A percentile compares a stretch with the other conserved stretches of the same genome.
Conservation (phyloP, 2,797 vertebrate species). For the Pangasius macronema region DNA sequence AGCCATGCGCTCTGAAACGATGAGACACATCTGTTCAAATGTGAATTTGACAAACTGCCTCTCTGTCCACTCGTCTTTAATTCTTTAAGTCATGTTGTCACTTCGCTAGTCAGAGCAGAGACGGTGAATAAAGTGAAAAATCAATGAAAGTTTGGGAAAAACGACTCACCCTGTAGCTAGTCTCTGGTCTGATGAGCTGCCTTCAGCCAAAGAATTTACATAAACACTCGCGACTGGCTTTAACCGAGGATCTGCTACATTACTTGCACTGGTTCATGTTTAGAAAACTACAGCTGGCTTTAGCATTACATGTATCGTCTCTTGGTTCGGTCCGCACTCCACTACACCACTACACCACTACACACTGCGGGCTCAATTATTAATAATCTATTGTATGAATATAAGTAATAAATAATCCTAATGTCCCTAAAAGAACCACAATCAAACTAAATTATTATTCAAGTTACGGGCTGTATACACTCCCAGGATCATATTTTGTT, state of each 20-base stretch:
- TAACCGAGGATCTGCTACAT: not conserved
- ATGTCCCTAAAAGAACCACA: not conserved
- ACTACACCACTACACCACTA: too few relatives aligned
- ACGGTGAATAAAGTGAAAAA: not conserved
- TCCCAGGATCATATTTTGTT: not conserved
- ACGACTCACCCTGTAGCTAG: not conserved
- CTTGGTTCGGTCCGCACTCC: not conserved
- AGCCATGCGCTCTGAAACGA: not conserved
- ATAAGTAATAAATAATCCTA: not conserved
- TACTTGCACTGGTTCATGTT: not conserved
- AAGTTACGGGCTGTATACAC: not conserved
- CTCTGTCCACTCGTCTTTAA: too few relatives aligned
- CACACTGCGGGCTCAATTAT: not conserved
- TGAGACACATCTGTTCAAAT: not conserved
- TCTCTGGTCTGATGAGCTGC: not conserved
- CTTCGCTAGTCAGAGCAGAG: not conserved
- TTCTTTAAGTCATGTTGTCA: not conserved
- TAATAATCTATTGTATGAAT: not conserved
- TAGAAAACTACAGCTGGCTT: too few relatives aligned
- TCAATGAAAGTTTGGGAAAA: not conserved
- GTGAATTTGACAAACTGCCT: too few relatives aligned
- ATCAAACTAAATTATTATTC: not conserved
- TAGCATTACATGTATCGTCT: too few relatives aligned
- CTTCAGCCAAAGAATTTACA: not conserved
- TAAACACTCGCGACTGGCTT: not conserved